These are phyloP conservation scores for Hycleus cichorii DNA, from an alignment of 1,140 invertebrate species.

Conservation along the genomic window DNA sequence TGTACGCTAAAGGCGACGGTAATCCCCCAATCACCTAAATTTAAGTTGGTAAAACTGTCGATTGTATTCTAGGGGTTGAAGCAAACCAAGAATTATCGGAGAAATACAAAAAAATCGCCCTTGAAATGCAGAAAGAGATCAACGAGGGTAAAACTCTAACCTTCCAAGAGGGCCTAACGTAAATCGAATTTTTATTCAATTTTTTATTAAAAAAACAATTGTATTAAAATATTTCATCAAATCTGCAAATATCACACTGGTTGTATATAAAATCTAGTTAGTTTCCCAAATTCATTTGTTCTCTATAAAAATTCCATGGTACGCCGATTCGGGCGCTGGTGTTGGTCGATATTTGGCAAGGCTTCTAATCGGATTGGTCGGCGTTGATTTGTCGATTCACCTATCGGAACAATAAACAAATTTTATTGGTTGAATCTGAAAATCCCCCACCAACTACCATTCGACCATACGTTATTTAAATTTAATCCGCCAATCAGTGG, in stretches of 20 bases:
- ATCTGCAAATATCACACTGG: neutral
- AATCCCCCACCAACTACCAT: slow-evolving; percentile 16
- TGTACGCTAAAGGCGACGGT: slow-evolving; percentile 67
- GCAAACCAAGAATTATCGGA: slow-evolving; percentile 64
- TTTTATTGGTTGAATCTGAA: neutral
- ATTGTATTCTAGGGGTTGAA: slow-evolving; percentile 47
- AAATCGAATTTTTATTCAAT: neutral
- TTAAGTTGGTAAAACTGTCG: slow-evolving; percentile 1
- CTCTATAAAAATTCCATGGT: slow-evolving; percentile 22
- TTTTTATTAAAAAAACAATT: neutral
- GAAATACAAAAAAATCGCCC: slow-evolving; percentile 60
- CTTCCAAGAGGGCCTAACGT: slow-evolving; percentile 56
- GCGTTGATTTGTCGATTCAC: neutral
- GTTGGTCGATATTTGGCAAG: slow-evolving; percentile 33
- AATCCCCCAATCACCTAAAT: slow-evolving; percentile 17
- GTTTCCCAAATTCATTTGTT: neutral
- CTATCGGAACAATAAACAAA: neutral
- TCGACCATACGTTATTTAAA: slow-evolving; percentile 21
- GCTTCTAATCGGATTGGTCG: slow-evolving; percentile 35
- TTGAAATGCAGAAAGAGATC: slow-evolving; percentile 60
- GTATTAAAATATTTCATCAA: slow-evolving; percentile 2
- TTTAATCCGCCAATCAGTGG: slow-evolving; percentile 5
- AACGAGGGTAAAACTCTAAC: slow-evolving; percentile 51
- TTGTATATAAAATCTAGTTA: too few species aligned
- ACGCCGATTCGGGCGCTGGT: slow-evolving; percentile 12